Base-by-base conservation (phyloP, 1,140 invertebrate species). In the Drosophila bifasciata region DNA sequence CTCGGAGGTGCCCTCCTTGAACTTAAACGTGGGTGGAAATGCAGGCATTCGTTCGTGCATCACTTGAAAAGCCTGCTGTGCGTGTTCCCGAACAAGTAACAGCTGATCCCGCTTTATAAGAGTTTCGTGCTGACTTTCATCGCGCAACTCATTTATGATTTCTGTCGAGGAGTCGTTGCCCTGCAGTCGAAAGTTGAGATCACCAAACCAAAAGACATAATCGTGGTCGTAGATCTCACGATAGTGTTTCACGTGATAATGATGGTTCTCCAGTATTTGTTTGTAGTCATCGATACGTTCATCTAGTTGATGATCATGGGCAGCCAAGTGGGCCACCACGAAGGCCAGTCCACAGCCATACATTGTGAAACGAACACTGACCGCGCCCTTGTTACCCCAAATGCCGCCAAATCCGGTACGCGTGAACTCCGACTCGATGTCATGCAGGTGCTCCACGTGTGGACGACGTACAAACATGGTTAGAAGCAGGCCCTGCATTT, bases 201-300 rank as follows among this genome's bases (percentile, higher is more conserved):
- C 98, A 2, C 98, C 98, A 74, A 98, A 94, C 97, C 97, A 99
- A 91, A 99, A 98, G 9, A 98, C 95, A 91, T 98, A 98, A 96
- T 98, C 97, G 90, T 99, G 97, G 90, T 95, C 97, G 71, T 98
- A 94, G 73, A 99, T 98, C 89, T 95, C 95, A 3, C 94, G 93
- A 36, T 96, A 97, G 72, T 96, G 95, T 32, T 93, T 91, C 43
- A 95, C 94, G 76, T 95, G 94, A 89, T 96, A 97, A 39, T 92
- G 90, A 88, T 96, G 95, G 63, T 94, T 93, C 76, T 94, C 94
- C 16, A 96, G 92, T 51, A 99, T 98, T 21, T 94, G 94, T 89
- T 97, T 96, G 90, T 97, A 98, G 91, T 98, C 97, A 19, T 94
- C 93, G 43, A 99, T 95, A 48, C 97, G 93, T 74, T 97, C 96